Base-by-base conservation (phyloP, 2,113 vertebrate genomes). In the Percopsis transmontana region DNA sequence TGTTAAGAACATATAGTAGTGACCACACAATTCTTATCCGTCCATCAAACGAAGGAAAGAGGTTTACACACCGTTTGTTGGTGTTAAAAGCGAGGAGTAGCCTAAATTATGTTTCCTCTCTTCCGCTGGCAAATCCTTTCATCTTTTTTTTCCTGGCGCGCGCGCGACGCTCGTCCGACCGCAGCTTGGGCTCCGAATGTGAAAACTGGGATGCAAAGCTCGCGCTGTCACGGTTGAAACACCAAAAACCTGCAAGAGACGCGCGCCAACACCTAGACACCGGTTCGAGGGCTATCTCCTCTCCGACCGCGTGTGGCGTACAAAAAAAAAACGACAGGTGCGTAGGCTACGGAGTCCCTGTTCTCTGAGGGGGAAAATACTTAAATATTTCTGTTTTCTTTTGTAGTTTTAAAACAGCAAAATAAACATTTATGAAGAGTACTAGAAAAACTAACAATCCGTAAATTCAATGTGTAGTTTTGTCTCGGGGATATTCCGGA, bases 311-410 rank as follows among this genome's bases (percentile, higher is more conserved):
- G 18, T 18, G 15, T 16, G 45, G 15, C 15, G 15, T n/a, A 16
- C 45, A 48, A 48, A 2, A 48, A 48, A 48, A 48, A 18, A 7
- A 1, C n/a, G 15, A 51, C 5, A 19, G 27, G 3, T 33, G 27
- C 27, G 27, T 33, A 33, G 27, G 27, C 27, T 33, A 33, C 27
- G 3, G 27, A 33, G 8, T 33, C 27, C 27, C 5, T 33, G 1
- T 33, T 7, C 5, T 33, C 27, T 33, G 5, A 33, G 27, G 27
- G 2, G 8, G 8, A 33, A 33, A 33, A 33, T 33, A 66, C 60
- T 70, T 14, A 58, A 55, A 24, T 69, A 61, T 33, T 44, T 44
- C 1, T 66, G 19, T 58, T 40, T 16, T 57, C 50, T 57, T n/a
- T 57, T 52, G 5, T 6, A 33, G 27, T 33, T 33, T 6, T 33